Percentiles rank a stretch among this genome's conserved stretches.
Evolutionary conservation across 2,113 vertebrate genomes (phyloP).

Genomic region (Xiphorhynchus elegans): DNA sequence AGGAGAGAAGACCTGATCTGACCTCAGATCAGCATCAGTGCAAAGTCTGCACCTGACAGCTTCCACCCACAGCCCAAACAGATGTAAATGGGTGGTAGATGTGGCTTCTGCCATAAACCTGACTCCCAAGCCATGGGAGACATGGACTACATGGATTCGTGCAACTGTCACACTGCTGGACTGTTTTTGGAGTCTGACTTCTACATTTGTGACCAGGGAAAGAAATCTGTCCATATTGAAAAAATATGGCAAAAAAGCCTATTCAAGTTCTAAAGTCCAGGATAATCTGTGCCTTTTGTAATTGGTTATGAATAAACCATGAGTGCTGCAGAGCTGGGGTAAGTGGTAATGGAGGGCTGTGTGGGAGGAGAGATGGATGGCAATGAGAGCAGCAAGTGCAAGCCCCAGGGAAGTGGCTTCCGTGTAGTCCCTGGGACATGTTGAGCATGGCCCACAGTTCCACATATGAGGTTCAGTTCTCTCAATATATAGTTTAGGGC

Average conservation of each 20-base stretch:
- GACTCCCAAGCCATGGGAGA: background rate
- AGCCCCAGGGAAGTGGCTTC: background rate
- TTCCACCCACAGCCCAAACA: background rate
- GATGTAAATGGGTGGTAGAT: background rate
- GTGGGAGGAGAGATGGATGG: background rate
- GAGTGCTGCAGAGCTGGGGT: background rate
- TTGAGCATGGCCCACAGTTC: background rate
- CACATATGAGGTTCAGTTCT: background rate
- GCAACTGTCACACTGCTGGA: background rate
- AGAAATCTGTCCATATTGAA: background rate
- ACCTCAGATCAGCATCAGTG: background rate
- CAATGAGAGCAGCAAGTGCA: background rate
- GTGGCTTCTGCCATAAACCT: background rate
- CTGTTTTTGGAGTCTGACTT: background rate
- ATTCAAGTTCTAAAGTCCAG: background rate
- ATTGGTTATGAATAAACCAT: background rate
- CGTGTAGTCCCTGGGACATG: background rate
- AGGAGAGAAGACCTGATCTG: background rate
- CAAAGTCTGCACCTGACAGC: background rate
- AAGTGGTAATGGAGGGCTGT: background rate
- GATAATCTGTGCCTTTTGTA: background rate
- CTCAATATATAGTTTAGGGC: background rate
- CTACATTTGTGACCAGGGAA: background rate
- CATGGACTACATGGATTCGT: background rate
- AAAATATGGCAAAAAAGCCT: background rate